Percentiles rank a stretch among this genome's conserved stretches.
phyloP scores from a whole-genome alignment of 2,797 vertebrate species.

The Takifugu rubripes region DNA sequence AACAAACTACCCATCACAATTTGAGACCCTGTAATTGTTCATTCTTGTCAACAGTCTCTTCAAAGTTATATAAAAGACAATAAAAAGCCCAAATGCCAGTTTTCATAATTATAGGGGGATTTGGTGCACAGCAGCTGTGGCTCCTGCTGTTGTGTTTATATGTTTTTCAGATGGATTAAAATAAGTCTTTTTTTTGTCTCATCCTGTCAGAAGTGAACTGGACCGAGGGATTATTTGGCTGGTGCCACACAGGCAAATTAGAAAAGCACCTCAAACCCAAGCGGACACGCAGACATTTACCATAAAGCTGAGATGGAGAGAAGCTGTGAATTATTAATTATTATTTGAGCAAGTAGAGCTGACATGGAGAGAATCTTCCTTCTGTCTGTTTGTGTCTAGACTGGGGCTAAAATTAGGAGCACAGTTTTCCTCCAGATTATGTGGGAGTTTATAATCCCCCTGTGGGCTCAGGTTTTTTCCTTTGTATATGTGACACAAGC shows the following conservation, averaged over 20 bases:
- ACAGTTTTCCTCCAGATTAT: constrained; percentile 48
- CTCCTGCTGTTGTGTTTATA: no score
- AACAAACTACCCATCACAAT: no score
- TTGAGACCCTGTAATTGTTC: no score
- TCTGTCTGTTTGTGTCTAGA: constrained; percentile 51
- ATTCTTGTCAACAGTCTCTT: no score
- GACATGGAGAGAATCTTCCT: constrained; percentile 23
- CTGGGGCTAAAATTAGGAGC: constrained; percentile 60
- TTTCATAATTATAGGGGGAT: no score
- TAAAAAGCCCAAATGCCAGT: no score
- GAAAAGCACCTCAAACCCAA: not conserved
- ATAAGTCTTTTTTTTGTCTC: no score
- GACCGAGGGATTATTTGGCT: not conserved
- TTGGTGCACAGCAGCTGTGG: no score
- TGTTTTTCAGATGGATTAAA: no score
- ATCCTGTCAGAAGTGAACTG: no score
- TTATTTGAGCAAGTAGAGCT: constrained; percentile 16
- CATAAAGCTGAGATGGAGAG: not conserved
- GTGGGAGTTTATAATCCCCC: constrained; percentile 60
- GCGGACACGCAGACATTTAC: not conserved
- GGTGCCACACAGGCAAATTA: constrained; percentile 31
- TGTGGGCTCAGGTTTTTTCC: constrained; percentile 31
- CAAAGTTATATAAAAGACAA: no score
- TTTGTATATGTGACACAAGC: constrained; percentile 38
- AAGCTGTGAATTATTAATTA: not conserved